Evolutionary conservation across 2,797 vertebrate species (phyloP), one percentile per base, ranked within the genome.

Genomic region (Nothura maculosa): DNA sequence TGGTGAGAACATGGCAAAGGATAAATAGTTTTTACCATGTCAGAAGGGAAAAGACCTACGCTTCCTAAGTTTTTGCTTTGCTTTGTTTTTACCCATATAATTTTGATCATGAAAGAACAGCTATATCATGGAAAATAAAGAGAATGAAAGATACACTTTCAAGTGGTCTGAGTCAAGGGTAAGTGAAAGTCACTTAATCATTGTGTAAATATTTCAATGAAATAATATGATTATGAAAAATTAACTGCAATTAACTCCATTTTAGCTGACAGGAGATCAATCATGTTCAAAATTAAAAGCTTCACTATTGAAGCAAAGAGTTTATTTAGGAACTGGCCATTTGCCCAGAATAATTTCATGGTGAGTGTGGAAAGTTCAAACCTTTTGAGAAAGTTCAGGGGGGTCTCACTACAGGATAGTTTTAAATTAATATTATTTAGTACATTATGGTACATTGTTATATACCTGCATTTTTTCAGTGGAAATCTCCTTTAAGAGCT

Each of bases 341-440:
- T 21, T 87, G 81, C 87, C 91, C 57, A 70, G 60, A 90, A 48
- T 52, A 89, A 91, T 85, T 91, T 92, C 63, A 83, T 5, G 24
- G 79, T 70, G 67, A 74, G 42, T 62, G 28, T 83, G 50, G 34
- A 92, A 91, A 94, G 70, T 84, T 94, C 81, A 96, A 96, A 79
- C 11, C 47, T 62, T 87, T 92, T 52, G 45, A 76, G 55, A 55
- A 92, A 76, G 72, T 92, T 86, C 87, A 78, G 30, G 18, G 15
- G 54, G 22, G 19, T 66, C 34, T 87, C 81, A 68, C 76, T 55
- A 43, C 19, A 2, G 1, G 34, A 75, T 38, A 47, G n/a, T 73
- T 91, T 92, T 32, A 93, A 87, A 94, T 78, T 55, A 94, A 70
- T 89, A 66, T 25, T 52, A 42, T 81, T 89, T 83, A n/a, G 42